Base-by-base conservation (phyloP, 2,113 vertebrate genomes). In the Peromyscus polionotus region DNA sequence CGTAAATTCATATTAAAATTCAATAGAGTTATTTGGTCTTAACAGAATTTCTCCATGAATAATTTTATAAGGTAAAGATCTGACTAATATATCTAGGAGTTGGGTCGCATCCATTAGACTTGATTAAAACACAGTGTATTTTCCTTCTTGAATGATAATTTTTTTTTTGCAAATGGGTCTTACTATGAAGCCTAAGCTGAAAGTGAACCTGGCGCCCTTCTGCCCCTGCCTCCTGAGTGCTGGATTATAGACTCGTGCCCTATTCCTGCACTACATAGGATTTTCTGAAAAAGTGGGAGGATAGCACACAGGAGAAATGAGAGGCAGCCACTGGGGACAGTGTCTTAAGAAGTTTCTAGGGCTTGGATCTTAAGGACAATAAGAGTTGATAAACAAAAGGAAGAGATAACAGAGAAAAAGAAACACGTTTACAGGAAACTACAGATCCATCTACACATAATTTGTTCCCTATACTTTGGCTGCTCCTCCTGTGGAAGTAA, bases 1-100 rank as follows among this genome's bases (percentile, higher is more conserved):
- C 92, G 48, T 85, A 85, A 83, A 92, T 93, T 95, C 3, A 16
- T 90, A 83, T 88, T 92, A 90, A 92, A 91, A 70, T 77, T 48
- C 59, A 63, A 28, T 48, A n/a, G 14, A 13, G 12, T 67, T 59
- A 6, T 45, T 93, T 90, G 4, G 2, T 72, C 42, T 94, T 96
- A 84, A 86, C 94, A 76, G 6, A 93, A 92, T 14, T 79, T 90
- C 19, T 94, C 31, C 13, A 45, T 63, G 24, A 81, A 80, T 85
- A 70, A 22, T 72, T 88, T 54, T 80, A 1, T 83, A 84, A 75
- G 20, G 12, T 93, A 86, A 96, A 84, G 7, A 63, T 90, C 2
- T 72, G 36, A 76, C 24, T 88, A 61, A 42, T 70, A 4, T 63
- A 48, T 68, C 10, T 91, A 31, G 51, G 93, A 28, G 19, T 57